Percentiles rank a stretch among this genome's conserved stretches.
Conservation (phyloP, 2,113 vertebrate genomes). For the Thinocorus orbignyianus region DNA sequence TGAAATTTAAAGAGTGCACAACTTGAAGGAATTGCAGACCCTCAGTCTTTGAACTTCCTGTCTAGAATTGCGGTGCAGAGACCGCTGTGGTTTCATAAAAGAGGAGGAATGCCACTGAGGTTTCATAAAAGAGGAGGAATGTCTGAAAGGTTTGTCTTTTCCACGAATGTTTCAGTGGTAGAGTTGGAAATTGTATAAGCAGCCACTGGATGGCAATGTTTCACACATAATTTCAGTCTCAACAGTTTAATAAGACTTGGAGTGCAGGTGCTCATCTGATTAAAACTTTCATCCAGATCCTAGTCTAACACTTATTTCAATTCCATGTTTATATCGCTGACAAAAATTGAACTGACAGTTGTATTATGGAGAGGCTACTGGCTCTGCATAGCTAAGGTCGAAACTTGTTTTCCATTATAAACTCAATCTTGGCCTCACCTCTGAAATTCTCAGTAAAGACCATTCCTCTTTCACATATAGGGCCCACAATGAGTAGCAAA, state of each 20-base stretch:
- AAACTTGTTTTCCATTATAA: slow-evolving; percentile 54
- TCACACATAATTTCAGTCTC: slow-evolving; percentile 39
- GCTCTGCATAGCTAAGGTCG: slow-evolving; percentile 46
- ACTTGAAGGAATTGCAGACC: neutral
- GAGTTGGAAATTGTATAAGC: neutral
- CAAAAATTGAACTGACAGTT: slow-evolving; percentile 65
- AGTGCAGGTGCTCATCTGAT: slow-evolving; percentile 58
- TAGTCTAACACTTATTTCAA: slow-evolving; percentile 59
- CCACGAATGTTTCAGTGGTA: neutral
- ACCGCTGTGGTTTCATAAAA: neutral
- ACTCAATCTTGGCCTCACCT: slow-evolving; percentile 39
- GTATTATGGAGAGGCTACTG: slow-evolving; percentile 59
- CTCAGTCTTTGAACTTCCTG: neutral
- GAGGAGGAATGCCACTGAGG: neutral
- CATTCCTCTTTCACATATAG: slow-evolving; percentile 4
- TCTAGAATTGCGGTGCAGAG: neutral
- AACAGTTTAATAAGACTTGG: neutral
- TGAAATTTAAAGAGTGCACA: neutral
- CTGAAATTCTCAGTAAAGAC: slow-evolving; percentile 29
- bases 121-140: neutral
- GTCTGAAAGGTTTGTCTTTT: neutral
- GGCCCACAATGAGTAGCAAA: neutral
- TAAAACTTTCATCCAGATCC: slow-evolving; percentile 60
- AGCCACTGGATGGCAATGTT: slow-evolving; percentile 70
- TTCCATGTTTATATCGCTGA: slow-evolving; percentile 53